phyloP scores from a whole-genome alignment of 2,888 invertebrate genomes.

The Eueremaeus valkanovi region DNA sequence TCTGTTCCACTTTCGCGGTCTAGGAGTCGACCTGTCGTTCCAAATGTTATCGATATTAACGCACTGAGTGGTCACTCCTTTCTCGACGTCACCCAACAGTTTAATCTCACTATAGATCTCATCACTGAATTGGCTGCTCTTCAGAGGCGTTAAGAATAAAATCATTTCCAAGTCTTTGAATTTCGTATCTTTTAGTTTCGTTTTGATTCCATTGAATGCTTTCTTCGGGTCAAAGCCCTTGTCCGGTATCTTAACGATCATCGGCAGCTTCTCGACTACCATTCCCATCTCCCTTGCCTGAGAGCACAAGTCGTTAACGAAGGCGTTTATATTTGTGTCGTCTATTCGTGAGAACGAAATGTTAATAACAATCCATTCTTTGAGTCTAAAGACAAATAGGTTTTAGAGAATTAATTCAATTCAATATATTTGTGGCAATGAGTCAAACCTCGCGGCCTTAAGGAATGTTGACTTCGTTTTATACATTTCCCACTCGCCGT shows the following conservation, averaged over 20 bases:
- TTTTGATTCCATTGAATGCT: not conserved
- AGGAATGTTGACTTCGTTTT: not conserved
- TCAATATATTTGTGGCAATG: too few species aligned
- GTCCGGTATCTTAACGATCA: too few species aligned
- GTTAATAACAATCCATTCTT: conserved; percentile 15
- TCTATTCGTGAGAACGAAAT: not conserved
- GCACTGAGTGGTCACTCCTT: conserved; percentile 40
- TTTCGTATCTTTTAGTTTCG: not conserved
- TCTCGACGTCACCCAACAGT: conserved; percentile 35
- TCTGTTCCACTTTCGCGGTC: conserved; percentile 47
- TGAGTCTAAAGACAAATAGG: too few species aligned
- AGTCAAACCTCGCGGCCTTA: not conserved
- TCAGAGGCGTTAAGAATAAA: not conserved
- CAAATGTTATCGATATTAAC: conserved; percentile 32
- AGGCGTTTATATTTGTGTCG: not conserved
- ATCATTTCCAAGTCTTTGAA: conserved; percentile 32
- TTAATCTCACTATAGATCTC: conserved; percentile 36
- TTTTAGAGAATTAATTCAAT: too few species aligned
- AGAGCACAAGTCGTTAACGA: not conserved
- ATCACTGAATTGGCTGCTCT: not conserved
- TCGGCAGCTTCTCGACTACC: too few species aligned
- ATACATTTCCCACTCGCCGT: conserved; percentile 1
- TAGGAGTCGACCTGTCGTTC: too few species aligned
- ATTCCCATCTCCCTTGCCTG: not conserved
- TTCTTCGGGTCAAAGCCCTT: not conserved